A percentile compares a stretch with the other conserved stretches of the same genome.
Evolutionary conservation across 1,140 invertebrate genomes (phyloP).

Genomic region (Globodera rostochiensis): DNA sequence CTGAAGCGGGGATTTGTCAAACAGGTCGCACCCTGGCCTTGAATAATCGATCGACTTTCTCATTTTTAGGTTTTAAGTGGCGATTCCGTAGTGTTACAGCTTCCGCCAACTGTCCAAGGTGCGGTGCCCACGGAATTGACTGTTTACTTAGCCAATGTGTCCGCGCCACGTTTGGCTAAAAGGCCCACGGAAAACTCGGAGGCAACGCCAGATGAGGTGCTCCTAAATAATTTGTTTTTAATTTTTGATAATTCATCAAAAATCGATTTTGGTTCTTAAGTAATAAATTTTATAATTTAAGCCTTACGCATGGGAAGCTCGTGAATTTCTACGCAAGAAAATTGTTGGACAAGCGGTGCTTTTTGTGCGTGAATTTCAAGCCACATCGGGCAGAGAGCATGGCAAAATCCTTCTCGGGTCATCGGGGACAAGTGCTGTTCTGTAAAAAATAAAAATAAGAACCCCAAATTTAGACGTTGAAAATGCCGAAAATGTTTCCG

Average conservation of each 20-base stretch:
- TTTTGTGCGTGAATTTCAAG: slow-evolving; percentile 70
- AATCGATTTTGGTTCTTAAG: neutral
- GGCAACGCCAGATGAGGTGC: slow-evolving; percentile 62
- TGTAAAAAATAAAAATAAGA: slow-evolving; percentile 31
- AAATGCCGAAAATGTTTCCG: slow-evolving; percentile 81
- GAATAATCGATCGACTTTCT: neutral
- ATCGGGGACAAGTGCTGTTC: slow-evolving; percentile 50
- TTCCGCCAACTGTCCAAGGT: slow-evolving; percentile 70
- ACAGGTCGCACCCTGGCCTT: slow-evolving; percentile 31
- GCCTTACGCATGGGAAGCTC: slow-evolving; percentile 91
- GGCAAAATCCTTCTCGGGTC: slow-evolving; percentile 77
- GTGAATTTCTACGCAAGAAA: slow-evolving; percentile 89
- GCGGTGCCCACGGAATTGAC: slow-evolving; percentile 88
- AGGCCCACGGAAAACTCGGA: slow-evolving; percentile 72
- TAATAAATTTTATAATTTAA: slow-evolving; percentile 48
- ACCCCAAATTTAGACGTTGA: slow-evolving; percentile 25
- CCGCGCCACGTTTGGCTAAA: slow-evolving; percentile 85
- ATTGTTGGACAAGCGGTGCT: slow-evolving; percentile 84
- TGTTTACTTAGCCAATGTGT: slow-evolving; percentile 84
- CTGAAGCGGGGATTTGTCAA: slow-evolving; percentile 53
- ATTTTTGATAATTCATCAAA: slow-evolving; percentile 6
- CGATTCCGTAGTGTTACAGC: slow-evolving; percentile 84
- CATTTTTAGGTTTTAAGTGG: slow-evolving; percentile 79
- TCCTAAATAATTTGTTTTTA: neutral
- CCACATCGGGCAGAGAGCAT: slow-evolving; percentile 81